A percentile compares a stretch with the other conserved stretches of the same genome.
Evolutionary conservation across 1,140 invertebrate genomes (phyloP).

Genomic region (Diachasma alloeum): DNA sequence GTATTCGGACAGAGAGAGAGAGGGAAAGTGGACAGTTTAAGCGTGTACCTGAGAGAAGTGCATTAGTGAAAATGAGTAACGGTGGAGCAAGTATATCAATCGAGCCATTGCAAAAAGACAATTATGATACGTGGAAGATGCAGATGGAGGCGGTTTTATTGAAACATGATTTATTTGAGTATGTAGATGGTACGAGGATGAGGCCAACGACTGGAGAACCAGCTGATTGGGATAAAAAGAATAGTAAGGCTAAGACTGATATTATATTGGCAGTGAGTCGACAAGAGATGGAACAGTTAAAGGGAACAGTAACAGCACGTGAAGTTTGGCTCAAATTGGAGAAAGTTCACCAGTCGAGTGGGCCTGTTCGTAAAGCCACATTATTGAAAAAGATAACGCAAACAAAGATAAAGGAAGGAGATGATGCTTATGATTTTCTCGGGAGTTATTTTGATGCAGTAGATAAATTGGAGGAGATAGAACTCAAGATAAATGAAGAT

Average conservation of each 20-base stretch:
- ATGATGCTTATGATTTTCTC: background rate
- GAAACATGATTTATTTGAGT: conserved; percentile 21
- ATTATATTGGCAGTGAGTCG: conserved; percentile 20
- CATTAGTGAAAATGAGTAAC: too few species aligned
- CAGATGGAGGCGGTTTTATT: conserved; percentile 22
- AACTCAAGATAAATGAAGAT: background rate
- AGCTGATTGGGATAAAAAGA: conserved; percentile 9
- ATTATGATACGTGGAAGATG: conserved; percentile 29
- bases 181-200: background rate
- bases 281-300: conserved; percentile 21
- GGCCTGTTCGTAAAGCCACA: conserved; percentile 29
- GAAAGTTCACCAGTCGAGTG: conserved; percentile 22
- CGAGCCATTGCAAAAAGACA: conserved; percentile 13
- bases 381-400: conserved; percentile 14
- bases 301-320: conserved; percentile 10
- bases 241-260: conserved; percentile 30
- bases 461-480: background rate
- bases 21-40: too few species aligned
- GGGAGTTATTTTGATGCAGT: background rate
- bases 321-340: conserved; percentile 31
- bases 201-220: conserved; percentile 1
- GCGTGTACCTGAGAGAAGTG: too few species aligned
- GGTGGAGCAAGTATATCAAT: background rate
- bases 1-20: too few species aligned
- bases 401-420: conserved; percentile 10